phyloP scores from a whole-genome alignment of 2,797 vertebrate species.

The Sebastes umbrosus region DNA sequence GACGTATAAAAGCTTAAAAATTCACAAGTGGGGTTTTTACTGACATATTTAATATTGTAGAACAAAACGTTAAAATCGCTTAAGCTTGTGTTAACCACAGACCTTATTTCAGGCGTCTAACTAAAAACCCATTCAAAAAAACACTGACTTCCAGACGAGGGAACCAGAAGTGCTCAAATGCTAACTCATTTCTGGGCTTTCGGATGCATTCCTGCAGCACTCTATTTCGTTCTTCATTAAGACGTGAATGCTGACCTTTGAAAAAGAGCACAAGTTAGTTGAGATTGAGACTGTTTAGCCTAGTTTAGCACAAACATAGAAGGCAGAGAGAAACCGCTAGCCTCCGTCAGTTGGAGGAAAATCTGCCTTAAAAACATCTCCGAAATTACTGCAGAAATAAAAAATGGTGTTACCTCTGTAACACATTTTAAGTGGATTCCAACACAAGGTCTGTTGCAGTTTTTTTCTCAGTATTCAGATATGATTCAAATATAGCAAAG shows the following conservation, averaged over 20 bases:
- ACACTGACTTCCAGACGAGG: too few relatives aligned
- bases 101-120: too few relatives aligned
- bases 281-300: not conserved
- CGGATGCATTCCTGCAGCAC: too few relatives aligned
- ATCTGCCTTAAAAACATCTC: too few relatives aligned
- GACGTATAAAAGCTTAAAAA: too few relatives aligned
- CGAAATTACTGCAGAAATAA: not conserved
- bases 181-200: too few relatives aligned
- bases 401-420: not conserved
- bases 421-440: not conserved
- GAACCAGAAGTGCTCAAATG: too few relatives aligned
- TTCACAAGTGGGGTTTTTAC: accelerated
- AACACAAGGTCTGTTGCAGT: too few relatives aligned
- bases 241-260: conserved; percentile 5
- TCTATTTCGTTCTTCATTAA: not conserved
- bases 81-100: too few relatives aligned
- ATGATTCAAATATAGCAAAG: not conserved
- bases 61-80: too few relatives aligned
- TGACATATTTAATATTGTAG: accelerated
- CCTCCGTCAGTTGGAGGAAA: too few relatives aligned
- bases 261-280: not conserved
- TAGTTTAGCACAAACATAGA: not conserved
- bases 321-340: not conserved
- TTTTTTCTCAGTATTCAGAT: not conserved
- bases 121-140: too few relatives aligned